phyloP scores from a whole-genome alignment of 2,888 invertebrate species.

The Tridacna gigas region DNA sequence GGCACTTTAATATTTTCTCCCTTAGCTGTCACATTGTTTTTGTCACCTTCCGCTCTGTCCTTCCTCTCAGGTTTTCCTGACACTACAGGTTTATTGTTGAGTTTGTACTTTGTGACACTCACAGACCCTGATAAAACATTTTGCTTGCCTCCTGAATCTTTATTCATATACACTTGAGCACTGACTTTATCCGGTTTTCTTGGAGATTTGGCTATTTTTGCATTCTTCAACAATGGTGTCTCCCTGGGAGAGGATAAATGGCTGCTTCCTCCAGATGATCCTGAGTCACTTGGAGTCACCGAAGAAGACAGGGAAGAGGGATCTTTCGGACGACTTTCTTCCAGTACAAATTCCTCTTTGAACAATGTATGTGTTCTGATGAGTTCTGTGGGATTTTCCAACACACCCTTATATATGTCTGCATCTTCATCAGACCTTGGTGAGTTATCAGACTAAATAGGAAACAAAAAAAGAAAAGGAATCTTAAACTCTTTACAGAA shows the following conservation, averaged over 20 bases:
- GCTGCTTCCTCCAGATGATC: slow-evolving; percentile 70
- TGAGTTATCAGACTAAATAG: slow-evolving; percentile 68
- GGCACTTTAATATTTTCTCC: slow-evolving; percentile 33
- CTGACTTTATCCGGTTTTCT: slow-evolving; percentile 1
- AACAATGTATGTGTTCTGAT: slow-evolving; percentile 74
- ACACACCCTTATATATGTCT: slow-evolving; percentile 58
- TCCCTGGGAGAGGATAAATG: slow-evolving; percentile 70
- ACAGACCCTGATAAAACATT: slow-evolving; percentile 2
- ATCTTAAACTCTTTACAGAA: too few species aligned
- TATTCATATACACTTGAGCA: slow-evolving; percentile 5
- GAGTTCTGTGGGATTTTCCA: slow-evolving; percentile 64
- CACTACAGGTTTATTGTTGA: slow-evolving; percentile 33
- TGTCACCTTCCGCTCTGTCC: slow-evolving; percentile 8
- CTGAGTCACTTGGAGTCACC: slow-evolving; percentile 66
- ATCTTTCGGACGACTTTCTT: slow-evolving; percentile 80
- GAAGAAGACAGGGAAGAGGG: slow-evolving; percentile 70
- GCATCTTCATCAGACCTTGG: slow-evolving; percentile 74
- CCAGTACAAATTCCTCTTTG: slow-evolving; percentile 80
- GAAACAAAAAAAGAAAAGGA: not conserved
- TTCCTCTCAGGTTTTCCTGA: slow-evolving; percentile 12
- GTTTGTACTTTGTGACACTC: slow-evolving; percentile 22
- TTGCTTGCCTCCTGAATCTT: not conserved
- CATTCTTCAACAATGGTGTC: slow-evolving; percentile 42
- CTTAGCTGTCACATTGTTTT: slow-evolving; percentile 16
- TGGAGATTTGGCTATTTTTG: slow-evolving; percentile 26